Evolutionary conservation across 35 echinoderm and acorn worm species (phyloP), one percentile per base, ranked within the genome.

Genomic region (Ptychodera flava): DNA sequence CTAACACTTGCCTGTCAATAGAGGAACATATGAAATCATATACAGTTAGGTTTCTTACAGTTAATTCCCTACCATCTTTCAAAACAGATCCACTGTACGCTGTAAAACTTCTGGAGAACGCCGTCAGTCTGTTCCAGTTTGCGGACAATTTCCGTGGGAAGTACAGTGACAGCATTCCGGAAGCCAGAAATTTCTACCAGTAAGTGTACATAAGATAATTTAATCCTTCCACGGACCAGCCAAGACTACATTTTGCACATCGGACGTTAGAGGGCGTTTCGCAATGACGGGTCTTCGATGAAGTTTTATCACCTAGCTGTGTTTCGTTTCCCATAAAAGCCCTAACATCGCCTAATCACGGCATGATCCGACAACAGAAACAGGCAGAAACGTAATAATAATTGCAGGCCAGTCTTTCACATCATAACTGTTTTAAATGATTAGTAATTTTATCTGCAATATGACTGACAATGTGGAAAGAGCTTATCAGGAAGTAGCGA

Each of bases 161-260:
- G 35, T 95, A 95, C 36, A 83, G 87, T 0, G 77, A 92, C 35
- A 36, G 90, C 0, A 81, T 95, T 78, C 16, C 90, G 16, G 77
- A 95, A 30, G 90, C 90, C 38, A 78, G 6, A 0, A 16, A 16
- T 16, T 95, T 95, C 86, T 95, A 95, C 85, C 27, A 37, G 93
- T 95, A 79, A 79, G 85, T 84, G 15, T 28, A 1, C 22, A 12
- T 6, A n/a, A 33, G 31, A 2, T 36, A 37, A 28, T 22, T 14
- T 16, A 22, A 15, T 81, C 31, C 33, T 15, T 81, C 22, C 15
- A 15, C 15, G 15, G 15, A 16, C 15, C 31, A 16, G 31, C 15
- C 22, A 16, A 15, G 16, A 15, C 33, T 81, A n/a, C 15, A 22
- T 81, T 81, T 81, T 15, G 15, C 31, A 16, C 15, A 14, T n/a